Conservation (phyloP, 2,113 vertebrate species). For the Dromas ardeola region DNA sequence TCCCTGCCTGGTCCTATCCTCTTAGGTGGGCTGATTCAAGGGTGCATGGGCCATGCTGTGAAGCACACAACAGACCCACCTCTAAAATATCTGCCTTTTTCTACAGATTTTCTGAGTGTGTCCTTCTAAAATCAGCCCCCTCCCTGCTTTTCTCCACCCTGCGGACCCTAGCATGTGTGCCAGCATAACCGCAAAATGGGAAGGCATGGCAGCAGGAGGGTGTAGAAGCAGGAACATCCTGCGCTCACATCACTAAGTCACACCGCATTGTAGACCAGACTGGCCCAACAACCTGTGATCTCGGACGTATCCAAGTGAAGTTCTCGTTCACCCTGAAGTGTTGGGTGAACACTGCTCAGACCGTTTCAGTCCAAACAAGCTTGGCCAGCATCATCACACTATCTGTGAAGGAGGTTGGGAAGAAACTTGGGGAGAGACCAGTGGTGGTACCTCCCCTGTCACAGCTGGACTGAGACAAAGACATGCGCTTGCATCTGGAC, state of each 20-base stretch:
- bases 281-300: neutral
- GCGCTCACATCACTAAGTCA: neutral
- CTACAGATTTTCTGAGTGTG: neutral
- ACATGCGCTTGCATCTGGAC: neutral
- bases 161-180: neutral
- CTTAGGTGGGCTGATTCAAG: neutral
- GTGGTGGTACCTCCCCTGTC: neutral
- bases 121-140: neutral
- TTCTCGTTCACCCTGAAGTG: accelerated
- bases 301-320: accelerated
- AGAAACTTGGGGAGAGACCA: neutral
- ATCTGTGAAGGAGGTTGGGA: neutral
- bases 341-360: neutral
- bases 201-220: neutral
- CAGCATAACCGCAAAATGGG: neutral
- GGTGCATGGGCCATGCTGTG: neutral
- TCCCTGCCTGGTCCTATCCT: neutral
- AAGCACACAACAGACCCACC: neutral
- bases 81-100: neutral
- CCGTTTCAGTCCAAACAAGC: neutral
- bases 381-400: neutral
- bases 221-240: neutral
- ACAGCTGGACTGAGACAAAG: neutral
- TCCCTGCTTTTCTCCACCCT: neutral
- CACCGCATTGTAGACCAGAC: neutral